phyloP scores from a whole-genome alignment of 2,888 invertebrate species.

The Caenorhabditis sp. region DNA sequence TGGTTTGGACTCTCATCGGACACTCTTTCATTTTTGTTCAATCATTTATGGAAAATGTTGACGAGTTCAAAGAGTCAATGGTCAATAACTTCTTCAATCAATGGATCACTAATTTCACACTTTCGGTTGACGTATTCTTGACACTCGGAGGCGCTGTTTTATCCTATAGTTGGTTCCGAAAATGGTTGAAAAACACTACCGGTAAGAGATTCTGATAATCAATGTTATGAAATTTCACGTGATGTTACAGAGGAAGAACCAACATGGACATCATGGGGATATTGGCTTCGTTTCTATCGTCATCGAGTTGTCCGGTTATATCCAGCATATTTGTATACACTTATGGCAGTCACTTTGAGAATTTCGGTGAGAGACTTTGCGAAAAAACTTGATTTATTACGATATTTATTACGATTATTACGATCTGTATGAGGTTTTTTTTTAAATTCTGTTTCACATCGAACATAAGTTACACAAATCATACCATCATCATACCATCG shows the following conservation, averaged over 20 bases:
- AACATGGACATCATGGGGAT: constrained; percentile 67
- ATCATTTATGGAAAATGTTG: constrained; percentile 68
- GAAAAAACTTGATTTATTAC: too few species aligned
- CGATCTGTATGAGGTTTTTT: too few species aligned
- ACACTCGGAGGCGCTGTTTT: constrained; percentile 66
- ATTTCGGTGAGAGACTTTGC: constrained; percentile 49
- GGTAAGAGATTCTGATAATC: too few species aligned
- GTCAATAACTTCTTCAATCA: constrained; percentile 67
- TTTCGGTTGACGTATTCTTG: constrained; percentile 68
- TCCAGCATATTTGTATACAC: constrained; percentile 70
- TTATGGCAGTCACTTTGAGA: constrained; percentile 66
- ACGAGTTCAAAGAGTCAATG: constrained; percentile 67
- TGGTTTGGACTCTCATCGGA: constrained; percentile 70
- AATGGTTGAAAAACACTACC: constrained; percentile 69
- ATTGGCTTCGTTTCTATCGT: constrained; percentile 70
- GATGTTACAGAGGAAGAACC: constrained; percentile 67
- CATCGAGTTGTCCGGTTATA: constrained; percentile 69
- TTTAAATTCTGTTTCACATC: too few species aligned
- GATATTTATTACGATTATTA: too few species aligned
- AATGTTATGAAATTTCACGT: too few species aligned
- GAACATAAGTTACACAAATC: too few species aligned
- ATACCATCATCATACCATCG: too few species aligned
- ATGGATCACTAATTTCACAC: constrained; percentile 71
- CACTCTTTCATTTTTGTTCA: constrained; percentile 71
- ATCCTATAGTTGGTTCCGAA: constrained; percentile 69